Base-by-base conservation (phyloP, 2,113 vertebrate genomes). In the Rhegmatorhina hoffmannsi region DNA sequence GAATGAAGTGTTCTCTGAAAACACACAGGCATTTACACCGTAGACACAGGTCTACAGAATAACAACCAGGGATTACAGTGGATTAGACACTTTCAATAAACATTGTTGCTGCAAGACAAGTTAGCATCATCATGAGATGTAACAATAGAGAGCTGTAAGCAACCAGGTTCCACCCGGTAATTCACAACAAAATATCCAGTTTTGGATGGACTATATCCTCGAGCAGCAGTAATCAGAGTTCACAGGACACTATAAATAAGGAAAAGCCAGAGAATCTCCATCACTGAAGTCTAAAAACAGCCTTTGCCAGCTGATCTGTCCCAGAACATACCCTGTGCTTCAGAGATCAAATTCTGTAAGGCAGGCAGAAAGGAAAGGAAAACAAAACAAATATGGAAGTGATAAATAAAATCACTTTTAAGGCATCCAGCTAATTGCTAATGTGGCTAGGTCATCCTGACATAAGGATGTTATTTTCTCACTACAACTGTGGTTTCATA, bases 331-430 rank as follows among this genome's bases (percentile, higher is more conserved):
- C 10, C 50, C 47, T 77, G 20, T 43, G 38, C 34, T 86, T 80
- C 75, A 94, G 72, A 46, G 17, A 76, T 18, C 70, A 76, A 80
- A 80, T 43, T 66, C 58, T 80, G 28, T 90, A 80, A 73, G n/a
- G 58, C 67, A 88, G 59, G 46, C 55, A 90, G 43, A 93, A 90
- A 96, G 44, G 10, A 93, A 53, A 70, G 40, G 23, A 90, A 95
- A 95, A 93, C 59, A 90, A 96, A 95, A 92, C 67, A 95, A 97
- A 89, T 89, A 75, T 95, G 95, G 92, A 94, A 97, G 64, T 74
- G 68, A 97, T 95, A 91, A 96, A 93, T 82, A 95, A 91, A 90
- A 90, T 74, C 3, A 92, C 43, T 92, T 92, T 85, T 80, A 88
- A 93, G 92, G 68, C 83, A 95, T 94, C 63, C 72, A 93, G 59